Evolutionary conservation across 2,888 invertebrate genomes (phyloP), one percentile per base, ranked within the genome.

Genomic region (Ecliptopera silaceata): DNA sequence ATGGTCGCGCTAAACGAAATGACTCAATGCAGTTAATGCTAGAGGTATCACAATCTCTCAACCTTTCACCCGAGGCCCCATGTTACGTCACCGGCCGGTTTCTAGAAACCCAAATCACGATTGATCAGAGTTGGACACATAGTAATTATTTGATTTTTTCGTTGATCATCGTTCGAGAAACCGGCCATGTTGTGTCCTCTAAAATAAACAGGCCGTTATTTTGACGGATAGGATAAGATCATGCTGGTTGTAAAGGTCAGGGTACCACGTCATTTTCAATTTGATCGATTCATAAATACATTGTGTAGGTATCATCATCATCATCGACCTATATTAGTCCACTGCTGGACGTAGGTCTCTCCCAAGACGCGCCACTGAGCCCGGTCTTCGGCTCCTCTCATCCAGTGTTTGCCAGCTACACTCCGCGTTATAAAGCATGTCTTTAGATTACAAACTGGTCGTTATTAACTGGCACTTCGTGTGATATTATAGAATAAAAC

Each of bases 231-330:
- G 13, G 39, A 48, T 18, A 48, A 48, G 39, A 48, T 39, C 29
- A 17, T 48, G 15, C 29, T 31, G 29, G 17, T 48, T 48, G 31
- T 29, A 31, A 48, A 48, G 48, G 48, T 48, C 48, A 48, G 48
- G 12, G 29, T 17, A 17, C 29, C 29, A 36, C 47, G 42, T 42
- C 41, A 42, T 36, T 44, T 3, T 31, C 11, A 47, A 29, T 47
- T n/a, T 17, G 17, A 46, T 46, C 31, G 34, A 46, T 46, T 11
- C 20, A 13, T 34, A 20, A 17, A 42, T 4, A 18, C 17, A 32
- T 13, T 20, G 36, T 34, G 20, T 17, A 44, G 31, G 31, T 18
- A 18, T n/a, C n/a, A 45, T 20, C 32, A 45, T 32, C 1, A 18
- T 45, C 1, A 31, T 31, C 8, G 20, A 39, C n/a, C 31, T 6